Percentiles rank a stretch among this genome's conserved stretches.
Evolutionary conservation across 2,888 invertebrate genomes (phyloP).

Genomic region (Microplitis deprimator): DNA sequence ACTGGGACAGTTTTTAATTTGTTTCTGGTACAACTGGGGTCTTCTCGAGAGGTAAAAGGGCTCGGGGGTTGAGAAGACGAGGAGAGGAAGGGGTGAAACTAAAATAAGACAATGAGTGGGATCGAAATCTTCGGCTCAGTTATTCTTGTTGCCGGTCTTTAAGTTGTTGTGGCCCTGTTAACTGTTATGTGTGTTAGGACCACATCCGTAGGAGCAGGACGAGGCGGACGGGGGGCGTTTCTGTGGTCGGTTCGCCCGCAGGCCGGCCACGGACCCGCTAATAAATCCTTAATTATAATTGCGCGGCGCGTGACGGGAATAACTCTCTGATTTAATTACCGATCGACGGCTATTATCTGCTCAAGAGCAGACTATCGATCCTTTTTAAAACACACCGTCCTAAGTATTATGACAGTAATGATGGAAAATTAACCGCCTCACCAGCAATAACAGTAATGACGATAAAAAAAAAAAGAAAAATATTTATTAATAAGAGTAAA

Average conservation of each 20-base stretch:
- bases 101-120: conserved; percentile 46
- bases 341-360: conserved; percentile 61
- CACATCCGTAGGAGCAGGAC: conserved; percentile 56
- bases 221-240: conserved; percentile 60
- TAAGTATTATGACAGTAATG: conserved; percentile 7
- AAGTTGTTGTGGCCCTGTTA: conserved; percentile 69
- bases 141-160: conserved; percentile 57
- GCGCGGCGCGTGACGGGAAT: conserved; percentile 70
- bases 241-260: conserved; percentile 61
- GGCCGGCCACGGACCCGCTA: conserved; percentile 63
- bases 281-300: conserved; percentile 72
- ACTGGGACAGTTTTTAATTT: conserved; percentile 72
- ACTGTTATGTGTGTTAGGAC: conserved; percentile 60
- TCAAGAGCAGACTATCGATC: conserved; percentile 43
- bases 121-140: conserved; percentile 34
- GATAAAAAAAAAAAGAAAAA: background rate
- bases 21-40: conserved; percentile 61
- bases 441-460: background rate
- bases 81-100: conserved; percentile 33
- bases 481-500: background rate
- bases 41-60: conserved; percentile 34
- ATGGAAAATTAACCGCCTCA: conserved; percentile 3
- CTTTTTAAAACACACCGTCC: conserved; percentile 1
- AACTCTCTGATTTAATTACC: conserved; percentile 70
- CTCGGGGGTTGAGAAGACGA: conserved; percentile 26